Percentiles rank a stretch among this genome's conserved stretches.
Conservation (phyloP, 2,113 vertebrate genomes). For the Megaceryle maxima region DNA sequence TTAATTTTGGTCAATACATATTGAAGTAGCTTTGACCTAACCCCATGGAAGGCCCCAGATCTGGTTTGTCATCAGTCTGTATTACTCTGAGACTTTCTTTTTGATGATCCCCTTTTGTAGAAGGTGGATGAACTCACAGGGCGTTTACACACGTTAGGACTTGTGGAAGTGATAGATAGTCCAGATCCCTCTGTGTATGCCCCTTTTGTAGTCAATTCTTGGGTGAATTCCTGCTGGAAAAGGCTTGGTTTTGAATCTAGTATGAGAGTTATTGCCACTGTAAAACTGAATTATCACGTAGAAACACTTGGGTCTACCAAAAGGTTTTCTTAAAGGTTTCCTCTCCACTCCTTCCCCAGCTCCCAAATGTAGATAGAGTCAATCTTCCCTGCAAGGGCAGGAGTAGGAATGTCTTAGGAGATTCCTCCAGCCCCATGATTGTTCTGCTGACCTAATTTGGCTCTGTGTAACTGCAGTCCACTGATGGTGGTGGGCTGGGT, state of each 20-base stretch:
- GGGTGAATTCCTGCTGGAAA: not conserved
- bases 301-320: not conserved
- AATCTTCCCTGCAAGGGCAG: not conserved
- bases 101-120: not conserved
- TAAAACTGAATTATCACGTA: not conserved
- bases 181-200: not conserved
- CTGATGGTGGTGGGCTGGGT: not conserved
- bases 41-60: not conserved
- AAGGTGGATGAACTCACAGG: not conserved
- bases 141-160: not conserved
- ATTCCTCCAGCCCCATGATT: not conserved
- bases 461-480: not conserved
- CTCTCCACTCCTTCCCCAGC: not conserved
- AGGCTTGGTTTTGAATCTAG: not conserved
- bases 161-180: not conserved
- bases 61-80: not conserved
- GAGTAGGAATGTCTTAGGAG: not conserved
- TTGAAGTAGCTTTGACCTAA: constrained; percentile 34
- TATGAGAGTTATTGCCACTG: not conserved
- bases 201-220: not conserved
- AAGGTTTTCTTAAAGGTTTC: not conserved
- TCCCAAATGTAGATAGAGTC: not conserved
- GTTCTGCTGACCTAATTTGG: not conserved
- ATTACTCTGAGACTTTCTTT: not conserved
- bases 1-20: constrained; percentile 46